Evolutionary conservation across 1,140 invertebrate species (phyloP), one percentile per base, ranked within the genome.

Genomic region (Drosophila biarmipes): DNA sequence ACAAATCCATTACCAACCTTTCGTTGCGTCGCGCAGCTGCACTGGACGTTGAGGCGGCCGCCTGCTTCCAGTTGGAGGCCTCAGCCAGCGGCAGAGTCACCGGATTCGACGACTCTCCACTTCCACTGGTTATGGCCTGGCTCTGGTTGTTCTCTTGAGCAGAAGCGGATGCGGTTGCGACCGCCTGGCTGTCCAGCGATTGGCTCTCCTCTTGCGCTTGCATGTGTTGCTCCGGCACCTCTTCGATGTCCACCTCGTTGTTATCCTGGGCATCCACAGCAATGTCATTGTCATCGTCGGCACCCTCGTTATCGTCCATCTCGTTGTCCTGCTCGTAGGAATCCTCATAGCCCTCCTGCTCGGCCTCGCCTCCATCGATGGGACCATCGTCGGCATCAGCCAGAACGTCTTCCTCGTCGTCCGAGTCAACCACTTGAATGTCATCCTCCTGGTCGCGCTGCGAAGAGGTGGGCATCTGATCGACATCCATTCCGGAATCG

Each of bases 371-470:
- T 10, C 92, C 92, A 48, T 92, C 92, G 3, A 92, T 92, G 56
- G 92, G 92, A 31, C 68, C 66, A 19, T 69, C 66, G 8, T 75
- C 80, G 10, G 80, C 91, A 42, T 89, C 91, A 10, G 66, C 92
- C 29, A 93, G 93, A 43, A 93, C 94, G 81, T 94, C 94, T 49
- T 93, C 93, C 35, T 93, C 94, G 48, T 93, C 92, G 49, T 95
- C 95, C 57, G 94, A 94, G 15, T 95, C 94, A 21, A 96, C 95
- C 15, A 96, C 95, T 15, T 97, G 95, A 27, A 96, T 95, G 71
- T 97, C 96, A 91, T 96, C 96, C 73, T 96, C 96, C 78, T 96
- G 96, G 90, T 97, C 96, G 29, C 96, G 94, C 82, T 96, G 96
- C 21, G 96, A 96, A 4, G 96, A 96, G 0, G 96, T 97, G 3